These are phyloP conservation scores for Agrilus cyanescens DNA, from an alignment of 2,888 invertebrate species.

Conservation along the genomic window DNA sequence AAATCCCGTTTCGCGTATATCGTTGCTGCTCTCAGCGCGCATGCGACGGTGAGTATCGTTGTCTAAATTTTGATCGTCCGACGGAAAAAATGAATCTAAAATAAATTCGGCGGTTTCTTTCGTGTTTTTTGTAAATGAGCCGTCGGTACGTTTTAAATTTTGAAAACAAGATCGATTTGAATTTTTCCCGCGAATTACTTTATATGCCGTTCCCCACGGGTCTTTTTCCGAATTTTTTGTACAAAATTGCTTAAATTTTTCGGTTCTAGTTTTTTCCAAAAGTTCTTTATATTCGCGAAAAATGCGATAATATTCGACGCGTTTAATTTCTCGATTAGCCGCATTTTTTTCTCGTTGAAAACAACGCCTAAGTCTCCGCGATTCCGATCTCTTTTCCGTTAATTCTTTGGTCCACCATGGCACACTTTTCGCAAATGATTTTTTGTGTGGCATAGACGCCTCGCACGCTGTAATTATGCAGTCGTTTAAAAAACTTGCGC, in stretches of 20 bases:
- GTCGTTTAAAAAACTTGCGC: conserved; percentile 1
- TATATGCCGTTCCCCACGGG: conserved; percentile 11
- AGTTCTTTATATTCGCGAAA: too few relatives aligned
- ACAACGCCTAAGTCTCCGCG: not conserved
- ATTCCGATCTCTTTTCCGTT: too few relatives aligned
- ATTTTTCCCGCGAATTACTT: conserved; percentile 1
- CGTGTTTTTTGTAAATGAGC: not conserved
- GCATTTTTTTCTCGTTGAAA: not conserved
- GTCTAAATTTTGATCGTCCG: conserved; percentile 2
- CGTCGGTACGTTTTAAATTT: not conserved
- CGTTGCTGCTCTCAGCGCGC: too few relatives aligned
- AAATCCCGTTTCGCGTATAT: not conserved
- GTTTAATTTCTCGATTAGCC: too few relatives aligned
- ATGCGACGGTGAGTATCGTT: not conserved
- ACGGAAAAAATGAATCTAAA: conserved; percentile 3
- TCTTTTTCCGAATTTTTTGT: conserved; percentile 4
- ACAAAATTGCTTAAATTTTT: conserved; percentile 9
- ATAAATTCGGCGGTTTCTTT: conserved; percentile 1
- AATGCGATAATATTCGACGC: too few relatives aligned
- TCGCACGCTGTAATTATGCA: conserved; percentile 4
- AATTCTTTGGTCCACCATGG: conserved; percentile 12
- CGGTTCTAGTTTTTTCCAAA: not conserved
- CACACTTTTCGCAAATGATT: conserved; percentile 3
- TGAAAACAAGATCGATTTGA: not conserved
- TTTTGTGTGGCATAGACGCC: conserved; percentile 4